phyloP scores from a whole-genome alignment of 2,888 invertebrate species.

The Drosophila paramelanica region DNA sequence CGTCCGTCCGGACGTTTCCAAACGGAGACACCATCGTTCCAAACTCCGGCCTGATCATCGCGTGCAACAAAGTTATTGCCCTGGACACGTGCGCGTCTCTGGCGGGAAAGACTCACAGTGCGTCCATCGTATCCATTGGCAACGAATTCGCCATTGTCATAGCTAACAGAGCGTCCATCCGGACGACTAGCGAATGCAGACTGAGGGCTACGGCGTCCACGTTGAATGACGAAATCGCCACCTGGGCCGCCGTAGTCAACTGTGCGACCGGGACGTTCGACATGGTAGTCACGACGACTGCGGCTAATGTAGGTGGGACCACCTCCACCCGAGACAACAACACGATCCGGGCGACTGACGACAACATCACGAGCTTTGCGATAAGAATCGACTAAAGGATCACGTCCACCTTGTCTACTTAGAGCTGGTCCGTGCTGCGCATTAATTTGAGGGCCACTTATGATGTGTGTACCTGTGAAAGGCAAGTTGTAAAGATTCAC shows the following conservation, averaged over 20 bases:
- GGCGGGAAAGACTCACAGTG: constrained; percentile 21
- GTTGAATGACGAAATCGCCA: constrained; percentile 27
- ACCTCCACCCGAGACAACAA: constrained; percentile 3
- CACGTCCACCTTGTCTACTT: constrained; percentile 20
- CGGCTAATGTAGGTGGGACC: constrained; percentile 3
- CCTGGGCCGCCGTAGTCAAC: constrained; percentile 30
- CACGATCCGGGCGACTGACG: constrained; percentile 30
- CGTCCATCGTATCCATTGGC: constrained; percentile 34
- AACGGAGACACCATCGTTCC: constrained; percentile 44
- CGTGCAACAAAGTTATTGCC: constrained; percentile 65
- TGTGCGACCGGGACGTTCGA: constrained; percentile 51
- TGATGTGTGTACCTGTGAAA: constrained; percentile 33
- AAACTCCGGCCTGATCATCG: constrained; percentile 54
- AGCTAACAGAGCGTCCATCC: constrained; percentile 36
- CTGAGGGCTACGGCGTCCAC: constrained; percentile 45
- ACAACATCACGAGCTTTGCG: neutral
- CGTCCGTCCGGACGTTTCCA: constrained; percentile 66
- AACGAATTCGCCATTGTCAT: constrained; percentile 6
- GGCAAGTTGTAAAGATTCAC: neutral
- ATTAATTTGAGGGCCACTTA: constrained; percentile 44
- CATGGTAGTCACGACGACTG: constrained; percentile 36
- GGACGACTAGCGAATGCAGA: neutral
- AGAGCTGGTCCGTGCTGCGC: neutral
- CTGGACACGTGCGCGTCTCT: constrained; percentile 51
- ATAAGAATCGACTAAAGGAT: neutral